Conservation (phyloP, 2,888 invertebrate species). For the Amiota minor region DNA sequence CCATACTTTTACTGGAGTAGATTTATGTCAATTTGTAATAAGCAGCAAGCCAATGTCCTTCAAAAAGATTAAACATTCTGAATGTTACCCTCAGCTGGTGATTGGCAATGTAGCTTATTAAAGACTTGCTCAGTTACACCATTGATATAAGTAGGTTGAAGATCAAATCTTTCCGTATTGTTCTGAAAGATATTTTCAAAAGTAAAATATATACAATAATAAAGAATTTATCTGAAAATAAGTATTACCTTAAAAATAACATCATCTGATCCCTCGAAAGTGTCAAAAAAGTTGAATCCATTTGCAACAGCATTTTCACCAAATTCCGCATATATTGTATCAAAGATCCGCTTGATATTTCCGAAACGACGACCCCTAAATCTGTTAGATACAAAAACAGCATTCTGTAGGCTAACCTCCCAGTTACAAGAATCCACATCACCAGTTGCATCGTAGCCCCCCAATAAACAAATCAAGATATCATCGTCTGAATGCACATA, state of each 20-base stretch:
- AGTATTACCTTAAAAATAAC: slow-evolving; percentile 28
- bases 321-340: slow-evolving; percentile 9
- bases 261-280: slow-evolving; percentile 10
- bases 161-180: slow-evolving; percentile 27
- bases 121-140: slow-evolving; percentile 26
- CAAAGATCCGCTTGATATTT: neutral
- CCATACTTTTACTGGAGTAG: too few relatives aligned
- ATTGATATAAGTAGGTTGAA: slow-evolving; percentile 14
- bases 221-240: neutral
- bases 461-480: slow-evolving; percentile 20
- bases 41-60: too few relatives aligned
- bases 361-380: neutral
- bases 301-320: neutral
- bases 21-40: too few relatives aligned
- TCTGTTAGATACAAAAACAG: slow-evolving; percentile 10
- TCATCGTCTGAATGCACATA: neutral
- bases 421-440: slow-evolving; percentile 23
- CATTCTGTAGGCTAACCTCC: slow-evolving; percentile 27
- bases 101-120: slow-evolving; percentile 20
- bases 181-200: slow-evolving; percentile 8
- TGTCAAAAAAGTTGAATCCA: slow-evolving; percentile 31
- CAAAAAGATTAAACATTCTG: too few relatives aligned
- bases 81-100: neutral
- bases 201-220: neutral
- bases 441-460: neutral